These are phyloP conservation scores for Anoplius nigerrimus DNA, from an alignment of 2,888 invertebrate genomes.

Conservation along the genomic window DNA sequence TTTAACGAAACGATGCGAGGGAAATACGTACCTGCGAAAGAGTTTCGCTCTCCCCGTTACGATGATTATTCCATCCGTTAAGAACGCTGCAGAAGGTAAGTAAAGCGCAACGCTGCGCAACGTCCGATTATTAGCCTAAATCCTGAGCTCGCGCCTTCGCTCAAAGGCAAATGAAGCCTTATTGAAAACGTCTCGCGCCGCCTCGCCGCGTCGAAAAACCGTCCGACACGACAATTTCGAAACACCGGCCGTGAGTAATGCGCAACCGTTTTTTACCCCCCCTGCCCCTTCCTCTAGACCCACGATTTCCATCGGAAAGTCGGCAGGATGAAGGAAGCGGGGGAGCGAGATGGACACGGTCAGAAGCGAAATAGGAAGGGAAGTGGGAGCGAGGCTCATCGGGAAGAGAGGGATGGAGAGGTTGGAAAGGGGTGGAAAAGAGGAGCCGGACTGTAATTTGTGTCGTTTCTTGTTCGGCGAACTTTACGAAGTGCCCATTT, in stretches of 20 bases:
- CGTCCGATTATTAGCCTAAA: too few relatives aligned
- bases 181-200: too few relatives aligned
- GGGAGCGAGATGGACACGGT: conserved; percentile 26
- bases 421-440: conserved; percentile 22
- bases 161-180: too few relatives aligned
- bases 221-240: conserved; percentile 24
- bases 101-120: too few relatives aligned
- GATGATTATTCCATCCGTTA: too few relatives aligned
- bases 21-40: too few relatives aligned
- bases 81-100: too few relatives aligned
- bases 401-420: neutral
- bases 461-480: conserved; percentile 61
- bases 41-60: too few relatives aligned
- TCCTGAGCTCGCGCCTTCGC: too few relatives aligned
- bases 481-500: conserved; percentile 64
- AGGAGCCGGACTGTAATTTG: conserved; percentile 42
- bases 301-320: conserved; percentile 25
- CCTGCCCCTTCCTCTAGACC: too few relatives aligned
- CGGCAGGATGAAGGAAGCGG: neutral
- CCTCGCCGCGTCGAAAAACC: too few relatives aligned
- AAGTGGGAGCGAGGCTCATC: neutral
- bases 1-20: too few relatives aligned
- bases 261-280: conserved; percentile 11
- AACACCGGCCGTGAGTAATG: conserved; percentile 26
- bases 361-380: neutral